Evolutionary conservation across 2,888 invertebrate species (phyloP).

Genomic region (Sicus ferrugineus): DNA sequence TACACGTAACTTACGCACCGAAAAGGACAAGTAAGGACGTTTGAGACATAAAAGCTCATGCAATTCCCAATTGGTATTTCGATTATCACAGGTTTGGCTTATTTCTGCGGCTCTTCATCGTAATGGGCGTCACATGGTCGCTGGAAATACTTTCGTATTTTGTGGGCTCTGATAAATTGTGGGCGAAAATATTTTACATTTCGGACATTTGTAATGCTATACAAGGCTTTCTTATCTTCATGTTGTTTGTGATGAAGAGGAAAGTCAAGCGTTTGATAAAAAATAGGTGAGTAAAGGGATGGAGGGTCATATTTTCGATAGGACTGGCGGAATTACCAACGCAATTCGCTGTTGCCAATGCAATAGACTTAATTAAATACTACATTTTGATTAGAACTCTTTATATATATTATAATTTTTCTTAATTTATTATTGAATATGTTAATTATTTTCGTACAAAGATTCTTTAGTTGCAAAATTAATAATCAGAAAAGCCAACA

Average conservation of each 20-base stretch:
- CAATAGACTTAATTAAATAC: too few species aligned
- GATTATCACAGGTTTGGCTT: conserved; percentile 79
- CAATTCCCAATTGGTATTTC: too few species aligned
- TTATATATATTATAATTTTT: neutral
- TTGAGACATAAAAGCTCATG: too few species aligned
- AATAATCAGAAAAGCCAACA: conserved; percentile 53
- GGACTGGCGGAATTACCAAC: too few species aligned
- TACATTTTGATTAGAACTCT: too few species aligned
- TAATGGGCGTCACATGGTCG: conserved; percentile 88
- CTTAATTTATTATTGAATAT: neutral
- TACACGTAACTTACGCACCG: conserved; percentile 57
- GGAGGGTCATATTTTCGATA: conserved; percentile 19
- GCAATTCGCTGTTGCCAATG: neutral
- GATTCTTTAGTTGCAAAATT: conserved; percentile 50
- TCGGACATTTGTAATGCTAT: conserved; percentile 69
- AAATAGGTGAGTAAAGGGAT: conserved; percentile 56
- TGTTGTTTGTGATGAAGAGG: conserved; percentile 72
- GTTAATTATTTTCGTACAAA: conserved; percentile 43
- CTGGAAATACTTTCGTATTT: conserved; percentile 81
- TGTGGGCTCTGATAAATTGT: conserved; percentile 63
- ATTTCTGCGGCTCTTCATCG: conserved; percentile 81
- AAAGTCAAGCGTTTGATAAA: conserved; percentile 60
- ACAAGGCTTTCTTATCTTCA: conserved; percentile 70
- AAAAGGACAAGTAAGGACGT: conserved; percentile 59
- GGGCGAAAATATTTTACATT: conserved; percentile 60